Conservation (phyloP, 2,113 vertebrate genomes). For the Misgurnus mizolepis region DNA sequence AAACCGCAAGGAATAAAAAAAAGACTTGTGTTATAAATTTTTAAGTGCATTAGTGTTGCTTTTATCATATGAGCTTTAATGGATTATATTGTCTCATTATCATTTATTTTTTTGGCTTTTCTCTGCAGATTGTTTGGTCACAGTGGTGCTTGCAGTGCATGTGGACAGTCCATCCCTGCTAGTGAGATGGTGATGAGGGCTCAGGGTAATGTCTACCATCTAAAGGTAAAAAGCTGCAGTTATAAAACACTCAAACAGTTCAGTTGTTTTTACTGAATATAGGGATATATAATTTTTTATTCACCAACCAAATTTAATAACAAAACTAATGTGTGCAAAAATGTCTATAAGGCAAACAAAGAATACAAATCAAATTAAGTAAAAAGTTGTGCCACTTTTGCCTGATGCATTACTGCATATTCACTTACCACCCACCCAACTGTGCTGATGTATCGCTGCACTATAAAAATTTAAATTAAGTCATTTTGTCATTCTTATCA, state of each 20-base stretch:
- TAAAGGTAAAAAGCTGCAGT: constrained; percentile 70
- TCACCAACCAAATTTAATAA: neutral
- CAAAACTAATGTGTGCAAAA: too few species aligned
- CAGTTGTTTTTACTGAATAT: neutral
- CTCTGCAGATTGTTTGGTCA: constrained; percentile 77
- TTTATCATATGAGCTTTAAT: neutral
- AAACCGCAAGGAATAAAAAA: too few species aligned
- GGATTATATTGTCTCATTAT: neutral
- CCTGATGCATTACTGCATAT: too few species aligned
- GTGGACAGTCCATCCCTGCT: constrained; percentile 78
- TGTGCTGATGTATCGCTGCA: too few species aligned
- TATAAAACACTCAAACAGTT: neutral
- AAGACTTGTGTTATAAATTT: too few species aligned
- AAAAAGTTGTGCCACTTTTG: too few species aligned
- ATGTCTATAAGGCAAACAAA: too few species aligned
- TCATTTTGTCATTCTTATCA: too few species aligned
- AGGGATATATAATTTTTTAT: neutral
- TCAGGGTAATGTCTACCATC: constrained; percentile 79
- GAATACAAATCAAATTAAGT: too few species aligned
- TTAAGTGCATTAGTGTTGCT: neutral
- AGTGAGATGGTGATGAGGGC: constrained; percentile 84
- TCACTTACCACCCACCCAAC: too few species aligned
- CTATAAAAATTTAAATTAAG: too few species aligned
- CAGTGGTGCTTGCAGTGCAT: constrained; percentile 78
- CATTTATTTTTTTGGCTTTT: constrained; percentile 1